phyloP scores from a whole-genome alignment of 2,888 invertebrate genomes.

The Teinopalpus imperialis region DNA sequence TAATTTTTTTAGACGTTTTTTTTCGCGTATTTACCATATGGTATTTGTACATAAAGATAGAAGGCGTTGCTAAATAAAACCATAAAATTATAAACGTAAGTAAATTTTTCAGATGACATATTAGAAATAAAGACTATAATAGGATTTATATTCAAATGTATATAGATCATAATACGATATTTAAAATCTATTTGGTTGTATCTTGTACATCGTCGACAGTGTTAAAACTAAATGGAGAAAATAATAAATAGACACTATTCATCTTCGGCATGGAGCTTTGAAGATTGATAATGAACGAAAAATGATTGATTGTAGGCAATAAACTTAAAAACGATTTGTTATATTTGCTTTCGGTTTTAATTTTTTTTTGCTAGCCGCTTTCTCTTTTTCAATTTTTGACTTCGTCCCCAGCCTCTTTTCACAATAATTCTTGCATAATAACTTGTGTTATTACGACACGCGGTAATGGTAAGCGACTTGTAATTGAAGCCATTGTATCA shows the following conservation, averaged over 20 bases:
- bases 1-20: too few relatives aligned
- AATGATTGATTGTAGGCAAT: conserved; percentile 51
- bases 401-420: conserved; percentile 32
- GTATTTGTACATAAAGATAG: too few relatives aligned
- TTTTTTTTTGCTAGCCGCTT: conserved; percentile 56
- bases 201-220: not conserved
- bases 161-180: not conserved
- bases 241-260: conserved; percentile 27
- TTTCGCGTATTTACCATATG: too few relatives aligned
- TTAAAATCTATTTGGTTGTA: too few relatives aligned
- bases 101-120: too few relatives aligned
- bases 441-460: conserved; percentile 24
- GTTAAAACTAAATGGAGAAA: conserved; percentile 15
- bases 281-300: conserved; percentile 34
- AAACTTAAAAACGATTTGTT: conserved; percentile 52
- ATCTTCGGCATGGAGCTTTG: conserved; percentile 25
- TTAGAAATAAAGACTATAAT: too few relatives aligned
- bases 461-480: conserved; percentile 3
- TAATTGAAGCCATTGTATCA: conserved; percentile 23
- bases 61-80: too few relatives aligned
- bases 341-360: conserved; percentile 56
- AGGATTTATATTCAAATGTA: too few relatives aligned
- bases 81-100: too few relatives aligned
- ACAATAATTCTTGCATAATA: conserved; percentile 26
- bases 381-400: conserved; percentile 54